These are phyloP conservation scores for Dysmachus trigonus DNA, from an alignment of 2,888 invertebrate genomes.

Conservation along the genomic window DNA sequence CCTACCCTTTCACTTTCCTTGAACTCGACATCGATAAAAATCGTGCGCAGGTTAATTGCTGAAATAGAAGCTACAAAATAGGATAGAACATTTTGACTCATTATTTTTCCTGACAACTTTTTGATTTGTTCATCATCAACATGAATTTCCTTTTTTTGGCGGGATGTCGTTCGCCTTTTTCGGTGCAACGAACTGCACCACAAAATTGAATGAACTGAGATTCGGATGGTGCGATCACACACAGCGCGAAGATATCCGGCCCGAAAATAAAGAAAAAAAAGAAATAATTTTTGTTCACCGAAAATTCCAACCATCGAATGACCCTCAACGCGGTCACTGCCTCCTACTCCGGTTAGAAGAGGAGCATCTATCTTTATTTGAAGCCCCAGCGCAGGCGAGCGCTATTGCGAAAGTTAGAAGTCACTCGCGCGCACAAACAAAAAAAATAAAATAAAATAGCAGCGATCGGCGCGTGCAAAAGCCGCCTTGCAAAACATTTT, in stretches of 20 bases:
- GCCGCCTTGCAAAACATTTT: not conserved
- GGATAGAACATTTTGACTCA: not conserved
- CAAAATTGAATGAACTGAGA: not conserved
- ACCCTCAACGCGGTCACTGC: slow-evolving; percentile 3
- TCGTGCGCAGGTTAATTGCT: not conserved
- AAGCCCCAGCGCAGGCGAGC: not conserved
- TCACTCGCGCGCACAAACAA: not conserved
- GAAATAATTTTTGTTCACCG: not conserved
- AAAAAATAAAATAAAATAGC: not conserved
- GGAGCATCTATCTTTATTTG: slow-evolving; percentile 8
- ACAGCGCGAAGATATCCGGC: not conserved
- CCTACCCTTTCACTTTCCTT: not conserved
- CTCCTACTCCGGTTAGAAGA: not conserved
- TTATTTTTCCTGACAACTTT: not conserved
- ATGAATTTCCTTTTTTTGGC: not conserved
- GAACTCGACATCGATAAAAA: not conserved
- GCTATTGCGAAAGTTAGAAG: slow-evolving; percentile 8
- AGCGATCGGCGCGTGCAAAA: not conserved
- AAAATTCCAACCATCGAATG: not conserved
- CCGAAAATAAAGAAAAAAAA: no score
- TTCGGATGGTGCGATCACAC: not conserved
- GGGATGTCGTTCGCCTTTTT: not conserved
- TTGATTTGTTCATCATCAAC: not conserved
- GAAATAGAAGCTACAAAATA: not conserved
- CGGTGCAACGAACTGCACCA: slow-evolving; percentile 7